Evolutionary conservation across 2,888 invertebrate genomes (phyloP), one percentile per base, ranked within the genome.

Genomic region (Enoplolaimus lenunculus): DNA sequence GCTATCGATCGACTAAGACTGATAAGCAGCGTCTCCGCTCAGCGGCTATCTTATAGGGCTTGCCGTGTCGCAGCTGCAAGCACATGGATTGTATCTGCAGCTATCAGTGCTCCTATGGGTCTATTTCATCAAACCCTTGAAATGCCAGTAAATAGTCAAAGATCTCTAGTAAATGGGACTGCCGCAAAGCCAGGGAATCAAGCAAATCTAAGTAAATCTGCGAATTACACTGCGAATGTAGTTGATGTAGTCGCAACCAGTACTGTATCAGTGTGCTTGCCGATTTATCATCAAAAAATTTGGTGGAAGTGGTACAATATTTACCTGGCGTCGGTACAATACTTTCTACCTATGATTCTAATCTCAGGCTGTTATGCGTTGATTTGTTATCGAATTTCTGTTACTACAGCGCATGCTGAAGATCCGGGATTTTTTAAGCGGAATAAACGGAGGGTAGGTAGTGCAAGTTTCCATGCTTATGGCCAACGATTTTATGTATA

Each of bases 351-450:
- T 0, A 84, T 91, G 74, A 85, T 87, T 75, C 87, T 91, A 75
- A 90, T 92, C 77, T 87, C 88, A 69, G 89, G 87, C 78, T 90
- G 90, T 21, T 92, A 92, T 81, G 87, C 86, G 64, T 85, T 89
- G 77, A 90, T 91, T 86, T 89, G 88, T 0, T 85, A 88, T 77
- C 87, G 87, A 75, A 83, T 91, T 34, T 90, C 90, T 90, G 88
- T 89, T 1, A 87, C 88, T 1, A 85, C 86, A 66, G 87, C 89
- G 90, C 33, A 28, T 3, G 30, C 90, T 2, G 88, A 89, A 77
- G 89, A 89, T 0, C 87, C 89, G 77, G 88, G 45, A 45, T 45
- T 45, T 45, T 45, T 45, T 45, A 45, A 45, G 21, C 45, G 45
- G 7, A 45, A 45, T 21, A 45, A 45, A 45, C 7, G 21, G 45